Conservation (phyloP, 2,888 invertebrate genomes). For the Cephus runcator region DNA sequence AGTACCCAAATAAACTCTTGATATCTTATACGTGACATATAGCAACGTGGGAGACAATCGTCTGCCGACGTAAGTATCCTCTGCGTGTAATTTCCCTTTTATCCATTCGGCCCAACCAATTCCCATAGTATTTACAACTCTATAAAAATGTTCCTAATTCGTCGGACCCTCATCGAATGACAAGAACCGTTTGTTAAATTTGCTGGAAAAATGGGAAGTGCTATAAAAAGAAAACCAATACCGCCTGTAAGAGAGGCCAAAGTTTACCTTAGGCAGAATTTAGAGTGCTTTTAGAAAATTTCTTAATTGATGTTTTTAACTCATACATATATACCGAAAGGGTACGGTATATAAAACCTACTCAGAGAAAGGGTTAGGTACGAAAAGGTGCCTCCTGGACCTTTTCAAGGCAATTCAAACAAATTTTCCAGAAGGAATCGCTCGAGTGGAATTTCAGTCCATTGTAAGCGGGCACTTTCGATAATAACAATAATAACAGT, state of each 20-base stretch:
- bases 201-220: not conserved
- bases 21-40: not conserved
- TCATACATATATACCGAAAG: not conserved
- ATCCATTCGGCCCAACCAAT: not conserved
- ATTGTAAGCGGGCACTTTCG: constrained; percentile 27
- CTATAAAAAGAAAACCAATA: not conserved
- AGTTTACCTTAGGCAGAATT: not conserved
- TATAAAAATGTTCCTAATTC: not conserved
- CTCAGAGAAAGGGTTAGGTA: not conserved
- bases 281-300: not conserved
- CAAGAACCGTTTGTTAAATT: not conserved
- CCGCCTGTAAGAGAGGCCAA: not conserved
- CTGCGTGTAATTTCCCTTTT: not conserved
- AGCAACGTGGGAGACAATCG: not conserved
- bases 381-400: not conserved
- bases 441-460: not conserved
- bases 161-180: not conserved
- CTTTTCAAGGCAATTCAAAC: not conserved
- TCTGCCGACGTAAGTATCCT: not conserved
- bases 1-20: not conserved
- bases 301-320: not conserved
- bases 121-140: not conserved
- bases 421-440: not conserved
- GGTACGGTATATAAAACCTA: not conserved
- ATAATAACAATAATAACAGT: constrained; percentile 19